Base-by-base conservation (phyloP, 2,888 invertebrate species). In the Arctia plantaginis region DNA sequence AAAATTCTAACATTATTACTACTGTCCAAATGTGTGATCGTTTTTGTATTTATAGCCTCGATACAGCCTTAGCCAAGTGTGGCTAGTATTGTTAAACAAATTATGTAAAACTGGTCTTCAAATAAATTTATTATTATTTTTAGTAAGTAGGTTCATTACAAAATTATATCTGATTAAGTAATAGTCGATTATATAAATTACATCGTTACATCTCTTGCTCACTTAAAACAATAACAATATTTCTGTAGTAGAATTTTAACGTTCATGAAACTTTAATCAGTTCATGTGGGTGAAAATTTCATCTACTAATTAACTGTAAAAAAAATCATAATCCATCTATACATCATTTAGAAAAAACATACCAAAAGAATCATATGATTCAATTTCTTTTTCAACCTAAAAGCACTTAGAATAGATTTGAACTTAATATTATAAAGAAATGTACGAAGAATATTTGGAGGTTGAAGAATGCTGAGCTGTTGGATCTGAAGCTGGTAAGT, bases 381-480 rank as follows among this genome's bases (percentile, higher is more conserved):
- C 10, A 15, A 33, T 41, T 30, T 27, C 39, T 23, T 39, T 68
- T 47, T 12, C 44, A 35, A 51, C 35, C 20, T 18, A 51, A 12
- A 33, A 39, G 4, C 12, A 64, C 27, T 55, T 30, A 66, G n/a
- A 20, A 69, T 35, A 69, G 18, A 23, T 20, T 20, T n/a, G 44
- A 67, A 74, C 3, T 41, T 27, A 66, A 66, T 62, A 73, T 89
- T 90, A 95, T 85, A 95, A 90, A 70, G 94, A 89, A 77, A 95
- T 94, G 66, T 94, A 95, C 1, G 95, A 87, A 0, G 89, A 92
- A 85, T 89, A 94, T 80, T 95, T 95, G 85, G 91, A 77, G 41
- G 92, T 71, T 59, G 91, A 79, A 41, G 90, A 75, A 73, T 90
- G 86, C 74, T 92, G 94, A 85, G 78, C 89, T 51, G 89, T 77